Conservation (phyloP, 92 coral and sea anemone species). For the Micromussa lordhowensis region DNA sequence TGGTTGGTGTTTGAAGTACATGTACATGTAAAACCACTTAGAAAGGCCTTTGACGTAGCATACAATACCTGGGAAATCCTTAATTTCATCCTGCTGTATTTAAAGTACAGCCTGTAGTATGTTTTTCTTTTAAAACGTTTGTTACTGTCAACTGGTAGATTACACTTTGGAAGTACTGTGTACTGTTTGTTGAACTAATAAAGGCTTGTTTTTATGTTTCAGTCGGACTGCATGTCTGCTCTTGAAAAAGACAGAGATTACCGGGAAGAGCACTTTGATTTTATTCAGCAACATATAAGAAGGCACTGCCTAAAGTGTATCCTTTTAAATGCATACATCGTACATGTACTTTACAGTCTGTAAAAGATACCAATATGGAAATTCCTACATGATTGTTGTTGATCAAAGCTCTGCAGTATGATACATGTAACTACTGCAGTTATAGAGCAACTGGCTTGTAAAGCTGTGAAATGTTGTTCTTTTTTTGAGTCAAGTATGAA, state of each 20-base stretch:
- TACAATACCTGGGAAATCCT: too few species aligned
- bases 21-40: neutral
- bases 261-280: conserved; percentile 97
- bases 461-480: too few species aligned
- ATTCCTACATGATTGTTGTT: too few species aligned
- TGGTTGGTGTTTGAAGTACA: neutral
- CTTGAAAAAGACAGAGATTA: conserved; percentile 97
- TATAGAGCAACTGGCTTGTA: too few species aligned
- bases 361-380: neutral
- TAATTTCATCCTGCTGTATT: too few species aligned
- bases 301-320: conserved; percentile 98
- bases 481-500: too few species aligned
- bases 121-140: too few species aligned
- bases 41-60: too few species aligned
- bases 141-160: neutral
- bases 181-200: neutral
- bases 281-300: conserved; percentile 96
- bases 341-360: neutral
- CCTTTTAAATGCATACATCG: conserved; percentile 48
- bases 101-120: too few species aligned
- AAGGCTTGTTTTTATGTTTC: conserved; percentile 5
- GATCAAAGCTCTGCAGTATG: too few species aligned
- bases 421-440: too few species aligned
- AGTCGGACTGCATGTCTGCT: conserved; percentile 92
- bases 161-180: neutral